Percentiles rank a stretch among this genome's conserved stretches.
phyloP scores from a whole-genome alignment of 2,113 vertebrate species.

The Ascaphus truei region DNA sequence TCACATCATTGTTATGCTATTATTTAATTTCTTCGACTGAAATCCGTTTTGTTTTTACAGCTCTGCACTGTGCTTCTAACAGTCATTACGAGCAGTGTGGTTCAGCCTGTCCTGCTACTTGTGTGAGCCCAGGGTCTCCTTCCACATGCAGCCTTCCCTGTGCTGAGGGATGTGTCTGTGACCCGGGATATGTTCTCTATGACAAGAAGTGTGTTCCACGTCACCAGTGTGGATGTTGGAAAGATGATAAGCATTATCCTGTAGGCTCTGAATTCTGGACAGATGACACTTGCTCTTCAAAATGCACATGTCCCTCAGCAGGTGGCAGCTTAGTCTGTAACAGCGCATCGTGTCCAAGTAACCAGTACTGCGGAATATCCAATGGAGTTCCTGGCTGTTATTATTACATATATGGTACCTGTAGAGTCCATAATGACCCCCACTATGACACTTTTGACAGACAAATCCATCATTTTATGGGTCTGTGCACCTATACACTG shows the following conservation, averaged over 20 bases:
- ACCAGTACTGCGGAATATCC: conserved; percentile 53
- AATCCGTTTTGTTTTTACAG: conserved; percentile 46
- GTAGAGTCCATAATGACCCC: conserved; percentile 61
- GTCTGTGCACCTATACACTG: conserved; percentile 70
- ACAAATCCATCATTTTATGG: conserved; percentile 61
- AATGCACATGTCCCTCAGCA: conserved; percentile 54
- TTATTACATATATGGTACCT: conserved; percentile 51
- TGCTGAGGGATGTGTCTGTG: conserved; percentile 41
- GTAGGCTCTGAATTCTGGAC: conserved; percentile 61
- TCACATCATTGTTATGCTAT: too few species aligned
- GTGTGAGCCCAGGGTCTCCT: not conserved
- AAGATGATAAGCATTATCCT: conserved; percentile 44
- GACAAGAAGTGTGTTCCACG: conserved; percentile 40
- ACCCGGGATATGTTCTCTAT: conserved; percentile 47
- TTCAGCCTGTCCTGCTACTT: conserved; percentile 52
- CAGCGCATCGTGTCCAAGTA: conserved; percentile 49
- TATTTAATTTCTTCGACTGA: conserved; percentile 35
- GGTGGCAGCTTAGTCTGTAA: conserved; percentile 61
- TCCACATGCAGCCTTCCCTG: conserved; percentile 30
- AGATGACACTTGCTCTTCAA: conserved; percentile 58
- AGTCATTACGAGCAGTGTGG: conserved; percentile 47
- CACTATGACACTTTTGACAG: conserved; percentile 75
- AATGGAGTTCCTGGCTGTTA: conserved; percentile 39
- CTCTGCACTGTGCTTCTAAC: conserved; percentile 15
- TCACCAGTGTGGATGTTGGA: conserved; percentile 48